These are phyloP conservation scores for Caenorhabditis wallacei DNA, from an alignment of 2,888 invertebrate species.

Conservation along the genomic window DNA sequence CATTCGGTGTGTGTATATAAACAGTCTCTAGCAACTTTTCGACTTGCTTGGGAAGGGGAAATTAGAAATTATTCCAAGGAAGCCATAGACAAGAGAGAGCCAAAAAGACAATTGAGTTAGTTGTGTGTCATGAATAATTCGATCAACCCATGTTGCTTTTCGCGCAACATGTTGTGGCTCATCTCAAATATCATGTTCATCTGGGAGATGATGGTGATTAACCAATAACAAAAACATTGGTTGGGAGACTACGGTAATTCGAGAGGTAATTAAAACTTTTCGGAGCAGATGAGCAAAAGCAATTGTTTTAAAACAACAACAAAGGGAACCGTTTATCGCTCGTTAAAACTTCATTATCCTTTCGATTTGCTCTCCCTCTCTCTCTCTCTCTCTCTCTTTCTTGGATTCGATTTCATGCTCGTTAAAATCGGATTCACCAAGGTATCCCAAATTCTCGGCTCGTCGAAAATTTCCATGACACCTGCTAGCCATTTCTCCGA, in stretches of 20 bases:
- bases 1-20: not conserved
- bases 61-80: not conserved
- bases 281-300: not conserved
- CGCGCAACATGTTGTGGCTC: constrained; percentile 50
- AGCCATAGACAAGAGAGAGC: not conserved
- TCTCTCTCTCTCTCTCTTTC: no score
- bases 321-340: constrained; percentile 40
- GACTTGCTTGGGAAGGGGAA: not conserved
- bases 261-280: constrained; percentile 38
- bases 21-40: not conserved
- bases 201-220: constrained; percentile 41
- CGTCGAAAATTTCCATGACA: no score
- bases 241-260: constrained; percentile 48
- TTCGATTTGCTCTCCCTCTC: not conserved
- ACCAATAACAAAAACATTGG: constrained; percentile 39
- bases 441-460: not conserved
- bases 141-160: constrained; percentile 36
- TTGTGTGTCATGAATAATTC: constrained; percentile 61
- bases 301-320: constrained; percentile 43
- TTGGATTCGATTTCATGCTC: not conserved
- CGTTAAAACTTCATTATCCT: constrained; percentile 40
- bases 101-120: constrained; percentile 30
- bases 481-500: not conserved
- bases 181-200: constrained; percentile 50
- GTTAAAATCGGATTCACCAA: no score